Evolutionary conservation across 2,888 invertebrate genomes (phyloP).

Genomic region (Mesochorus sp.): DNA sequence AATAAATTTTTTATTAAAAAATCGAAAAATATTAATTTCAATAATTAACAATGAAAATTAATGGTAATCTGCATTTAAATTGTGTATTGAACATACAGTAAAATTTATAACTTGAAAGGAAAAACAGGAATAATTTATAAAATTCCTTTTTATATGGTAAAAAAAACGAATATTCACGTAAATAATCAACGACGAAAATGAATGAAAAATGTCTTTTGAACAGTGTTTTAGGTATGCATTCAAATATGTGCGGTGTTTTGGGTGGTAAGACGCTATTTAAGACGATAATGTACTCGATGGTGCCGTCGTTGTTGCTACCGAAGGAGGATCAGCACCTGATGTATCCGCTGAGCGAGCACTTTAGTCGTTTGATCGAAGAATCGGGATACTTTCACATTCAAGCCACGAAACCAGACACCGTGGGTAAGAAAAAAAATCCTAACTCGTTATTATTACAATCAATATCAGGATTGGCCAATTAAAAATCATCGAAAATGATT

Average conservation of each 20-base stretch:
- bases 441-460: no score
- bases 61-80: no score
- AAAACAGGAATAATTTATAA: no score
- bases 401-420: slow-evolving; percentile 89
- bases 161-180: not conserved
- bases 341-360: slow-evolving; percentile 71
- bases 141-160: no score
- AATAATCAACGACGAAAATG: not conserved
- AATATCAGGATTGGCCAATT: no score
- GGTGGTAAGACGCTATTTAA: slow-evolving; percentile 65
- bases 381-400: slow-evolving; percentile 84
- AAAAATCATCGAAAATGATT: no score
- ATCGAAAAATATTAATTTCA: not conserved
- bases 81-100: no score
- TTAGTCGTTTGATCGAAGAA: slow-evolving; percentile 68
- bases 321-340: slow-evolving; percentile 69
- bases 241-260: slow-evolving; percentile 81
- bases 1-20: not conserved
- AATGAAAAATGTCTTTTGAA: no score
- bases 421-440: slow-evolving; percentile 83
- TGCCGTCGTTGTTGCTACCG: slow-evolving; percentile 72
- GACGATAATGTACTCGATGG: slow-evolving; percentile 69
- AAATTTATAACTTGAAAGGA: no score
- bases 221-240: slow-evolving; percentile 83
- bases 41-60: not conserved